A percentile compares a stretch with the other conserved stretches of the same genome.
Conservation (phyloP, 2,797 vertebrate species). For the Emydoidea blandingii region DNA sequence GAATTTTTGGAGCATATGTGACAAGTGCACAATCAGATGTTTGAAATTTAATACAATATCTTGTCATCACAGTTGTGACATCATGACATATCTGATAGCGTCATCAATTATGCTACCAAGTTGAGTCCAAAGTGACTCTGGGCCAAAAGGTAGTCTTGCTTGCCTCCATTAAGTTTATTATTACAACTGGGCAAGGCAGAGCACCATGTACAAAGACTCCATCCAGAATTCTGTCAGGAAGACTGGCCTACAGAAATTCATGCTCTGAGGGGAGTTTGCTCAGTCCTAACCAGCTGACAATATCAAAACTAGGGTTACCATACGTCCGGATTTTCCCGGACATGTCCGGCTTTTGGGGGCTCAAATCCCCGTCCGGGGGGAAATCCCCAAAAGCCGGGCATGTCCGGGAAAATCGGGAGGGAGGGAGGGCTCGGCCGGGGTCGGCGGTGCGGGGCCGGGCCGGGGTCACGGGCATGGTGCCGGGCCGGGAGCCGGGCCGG, state of each 20-base stretch:
- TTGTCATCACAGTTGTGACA: background rate
- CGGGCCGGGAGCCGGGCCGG: too few relatives aligned
- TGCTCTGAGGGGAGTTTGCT: background rate
- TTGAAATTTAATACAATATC: constrained; percentile 6
- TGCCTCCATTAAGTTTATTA: background rate
- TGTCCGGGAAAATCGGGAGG: too few relatives aligned
- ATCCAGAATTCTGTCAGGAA: background rate
- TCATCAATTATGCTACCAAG: background rate
- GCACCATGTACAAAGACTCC: background rate
- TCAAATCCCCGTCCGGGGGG: too few relatives aligned
- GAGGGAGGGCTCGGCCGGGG: too few relatives aligned
- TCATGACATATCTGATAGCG: background rate
- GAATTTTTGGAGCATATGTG: background rate
- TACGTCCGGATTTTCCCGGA: too few relatives aligned
- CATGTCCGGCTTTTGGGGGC: too few relatives aligned
- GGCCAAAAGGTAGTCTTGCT: background rate
- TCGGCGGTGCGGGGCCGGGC: too few relatives aligned
- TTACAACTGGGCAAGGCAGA: background rate
- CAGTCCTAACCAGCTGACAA: accelerated
- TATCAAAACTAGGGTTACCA: too few relatives aligned
- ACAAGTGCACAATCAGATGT: background rate
- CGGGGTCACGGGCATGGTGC: too few relatives aligned
- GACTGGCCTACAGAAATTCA: background rate
- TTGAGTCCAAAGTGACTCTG: background rate
- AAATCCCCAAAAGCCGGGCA: too few relatives aligned